These are phyloP conservation scores for Siniperca obscura DNA, from an alignment of 2,797 vertebrate genomes.

Conservation along the genomic window DNA sequence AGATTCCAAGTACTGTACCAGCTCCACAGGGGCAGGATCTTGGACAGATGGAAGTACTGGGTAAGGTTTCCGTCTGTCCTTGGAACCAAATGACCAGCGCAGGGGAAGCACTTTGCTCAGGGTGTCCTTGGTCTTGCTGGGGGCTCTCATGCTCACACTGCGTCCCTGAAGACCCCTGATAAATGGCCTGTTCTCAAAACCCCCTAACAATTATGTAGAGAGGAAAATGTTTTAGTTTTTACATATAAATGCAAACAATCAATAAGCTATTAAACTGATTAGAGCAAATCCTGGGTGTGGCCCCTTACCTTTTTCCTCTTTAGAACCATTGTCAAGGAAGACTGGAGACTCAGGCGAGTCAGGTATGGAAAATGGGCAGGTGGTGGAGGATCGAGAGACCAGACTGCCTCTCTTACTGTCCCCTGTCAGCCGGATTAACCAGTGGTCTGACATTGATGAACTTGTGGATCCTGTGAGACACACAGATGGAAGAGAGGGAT, in stretches of 20 bases:
- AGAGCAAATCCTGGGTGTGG: background rate
- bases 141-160: constrained; percentile 88
- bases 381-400: constrained; percentile 81
- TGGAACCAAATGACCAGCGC: constrained; percentile 89
- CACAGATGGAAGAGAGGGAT: background rate
- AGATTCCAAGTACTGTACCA: constrained; percentile 92
- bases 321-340: constrained; percentile 68
- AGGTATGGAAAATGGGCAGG: constrained; percentile 77
- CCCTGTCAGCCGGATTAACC: constrained; percentile 88
- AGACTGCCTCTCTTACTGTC: constrained; percentile 81
- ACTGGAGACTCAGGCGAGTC: constrained; percentile 81
- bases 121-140: constrained; percentile 81
- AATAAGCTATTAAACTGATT: background rate
- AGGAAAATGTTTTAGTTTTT: constrained; percentile 27
- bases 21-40: constrained; percentile 79
- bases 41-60: constrained; percentile 48
- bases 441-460: constrained; percentile 90
- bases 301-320: constrained; percentile 83
- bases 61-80: constrained; percentile 78
- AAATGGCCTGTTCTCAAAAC: constrained; percentile 83
- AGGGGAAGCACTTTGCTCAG: constrained; percentile 85
- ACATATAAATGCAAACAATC: background rate
- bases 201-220: constrained; percentile 76
- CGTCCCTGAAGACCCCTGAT: constrained; percentile 85
- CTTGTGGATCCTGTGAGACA: constrained; percentile 87